Evolutionary conservation across 2,888 invertebrate species (phyloP).

Genomic region (Bugula neritina): DNA sequence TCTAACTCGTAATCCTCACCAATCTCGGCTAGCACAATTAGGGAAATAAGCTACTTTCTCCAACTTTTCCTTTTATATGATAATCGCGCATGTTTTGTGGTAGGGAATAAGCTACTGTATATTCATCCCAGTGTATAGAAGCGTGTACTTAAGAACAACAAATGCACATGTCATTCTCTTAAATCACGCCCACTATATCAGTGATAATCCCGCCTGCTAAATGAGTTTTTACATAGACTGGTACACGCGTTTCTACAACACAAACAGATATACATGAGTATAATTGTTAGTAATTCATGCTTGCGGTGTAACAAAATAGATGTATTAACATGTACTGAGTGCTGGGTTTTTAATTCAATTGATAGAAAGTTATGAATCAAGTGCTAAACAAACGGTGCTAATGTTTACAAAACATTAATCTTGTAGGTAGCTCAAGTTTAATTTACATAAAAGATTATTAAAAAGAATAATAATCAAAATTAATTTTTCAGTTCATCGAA

Average conservation of each 20-base stretch:
- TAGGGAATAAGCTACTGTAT: background rate
- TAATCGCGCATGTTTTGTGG: background rate
- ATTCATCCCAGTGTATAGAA: too few species aligned
- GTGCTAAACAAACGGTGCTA: constrained; percentile 8
- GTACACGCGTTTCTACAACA: too few species aligned
- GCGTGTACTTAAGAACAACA: too few species aligned
- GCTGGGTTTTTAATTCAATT: background rate
- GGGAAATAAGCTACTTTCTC: background rate
- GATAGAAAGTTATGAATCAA: background rate
- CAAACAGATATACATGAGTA: background rate
- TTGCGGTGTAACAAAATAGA: background rate
- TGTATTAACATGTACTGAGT: background rate
- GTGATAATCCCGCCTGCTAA: too few species aligned
- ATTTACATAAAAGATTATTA: constrained; percentile 5
- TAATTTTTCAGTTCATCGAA: background rate
- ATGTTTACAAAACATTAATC: constrained; percentile 15
- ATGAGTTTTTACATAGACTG: too few species aligned
- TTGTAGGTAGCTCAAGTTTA: background rate
- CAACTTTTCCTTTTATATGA: background rate
- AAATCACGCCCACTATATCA: too few species aligned
- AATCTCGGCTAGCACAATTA: too few species aligned
- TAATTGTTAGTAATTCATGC: background rate
- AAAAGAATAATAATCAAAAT: background rate
- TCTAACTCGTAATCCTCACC: too few species aligned
- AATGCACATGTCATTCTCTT: too few species aligned